Evolutionary conservation across 2,797 vertebrate species (phyloP).

Genomic region (Phylloscopus collybita): DNA sequence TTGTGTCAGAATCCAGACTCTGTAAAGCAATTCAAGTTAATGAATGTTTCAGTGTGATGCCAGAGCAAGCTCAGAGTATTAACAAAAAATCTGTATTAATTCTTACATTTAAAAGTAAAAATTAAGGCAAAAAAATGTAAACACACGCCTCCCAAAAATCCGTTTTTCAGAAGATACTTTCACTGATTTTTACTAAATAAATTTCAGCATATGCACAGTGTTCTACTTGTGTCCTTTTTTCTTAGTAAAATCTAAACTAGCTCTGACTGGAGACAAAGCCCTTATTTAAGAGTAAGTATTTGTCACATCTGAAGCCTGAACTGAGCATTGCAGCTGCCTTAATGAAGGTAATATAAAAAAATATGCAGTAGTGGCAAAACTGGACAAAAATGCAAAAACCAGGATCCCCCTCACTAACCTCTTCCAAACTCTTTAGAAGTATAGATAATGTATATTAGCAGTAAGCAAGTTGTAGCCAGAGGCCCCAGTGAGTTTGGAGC

Average conservation of each 20-base stretch:
- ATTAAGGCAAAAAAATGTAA: neutral
- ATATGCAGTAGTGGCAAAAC: neutral
- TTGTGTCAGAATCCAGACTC: neutral
- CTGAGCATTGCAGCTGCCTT: neutral
- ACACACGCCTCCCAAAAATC: accelerated
- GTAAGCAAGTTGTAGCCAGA: neutral
- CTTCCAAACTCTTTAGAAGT: neutral
- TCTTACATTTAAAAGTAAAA: neutral
- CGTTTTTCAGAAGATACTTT: neutral
- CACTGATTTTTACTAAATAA: neutral
- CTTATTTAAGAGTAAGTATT: neutral
- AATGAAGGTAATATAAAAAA: neutral
- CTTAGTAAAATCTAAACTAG: neutral
- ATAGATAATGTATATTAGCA: neutral
- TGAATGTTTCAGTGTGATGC: neutral
- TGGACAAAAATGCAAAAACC: neutral
- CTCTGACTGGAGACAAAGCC: neutral
- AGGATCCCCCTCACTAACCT: neutral
- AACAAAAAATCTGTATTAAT: neutral
- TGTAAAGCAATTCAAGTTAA: neutral
- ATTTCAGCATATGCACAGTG: neutral
- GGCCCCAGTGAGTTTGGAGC: neutral
- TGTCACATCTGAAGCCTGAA: neutral
- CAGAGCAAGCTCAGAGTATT: neutral
- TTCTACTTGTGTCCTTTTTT: neutral